phyloP scores from a whole-genome alignment of 1,140 invertebrate species.

The Pteromalus puparum region DNA sequence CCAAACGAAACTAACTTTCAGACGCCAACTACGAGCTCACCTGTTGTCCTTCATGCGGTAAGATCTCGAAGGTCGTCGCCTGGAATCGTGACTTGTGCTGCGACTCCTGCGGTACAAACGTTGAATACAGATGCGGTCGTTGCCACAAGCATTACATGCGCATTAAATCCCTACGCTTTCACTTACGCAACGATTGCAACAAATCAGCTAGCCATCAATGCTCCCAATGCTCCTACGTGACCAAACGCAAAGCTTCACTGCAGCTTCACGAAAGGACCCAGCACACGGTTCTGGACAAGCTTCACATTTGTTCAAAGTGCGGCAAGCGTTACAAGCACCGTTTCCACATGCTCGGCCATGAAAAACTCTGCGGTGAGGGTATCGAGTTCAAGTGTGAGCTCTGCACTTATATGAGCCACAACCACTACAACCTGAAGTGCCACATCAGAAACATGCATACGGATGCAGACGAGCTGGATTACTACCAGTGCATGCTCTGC shows the following conservation, averaged over 20 bases:
- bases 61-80: not conserved
- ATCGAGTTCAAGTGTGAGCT: not conserved
- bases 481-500: not conserved
- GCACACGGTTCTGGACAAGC: not conserved
- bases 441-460: slow-evolving; percentile 23
- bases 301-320: not conserved
- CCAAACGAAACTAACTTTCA: not conserved
- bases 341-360: slow-evolving; percentile 7
- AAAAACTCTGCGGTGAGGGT: not conserved
- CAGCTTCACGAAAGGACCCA: not conserved
- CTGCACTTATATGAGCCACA: not conserved
- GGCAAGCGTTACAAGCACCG: slow-evolving; percentile 25
- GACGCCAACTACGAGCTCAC: slow-evolving; percentile 24
- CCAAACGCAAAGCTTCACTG: slow-evolving; percentile 7
- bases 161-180: slow-evolving; percentile 20
- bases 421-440: not conserved
- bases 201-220: not conserved
- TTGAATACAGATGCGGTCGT: slow-evolving; percentile 19
- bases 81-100: not conserved
- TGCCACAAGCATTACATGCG: slow-evolving; percentile 22
- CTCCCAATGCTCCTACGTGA: not conserved
- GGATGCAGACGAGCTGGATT: not conserved
- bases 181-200: slow-evolving; percentile 13
- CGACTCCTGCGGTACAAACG: not conserved
- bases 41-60: not conserved